Evolutionary conservation across 1,140 invertebrate genomes (phyloP).

Genomic region (Drosophila tani): DNA sequence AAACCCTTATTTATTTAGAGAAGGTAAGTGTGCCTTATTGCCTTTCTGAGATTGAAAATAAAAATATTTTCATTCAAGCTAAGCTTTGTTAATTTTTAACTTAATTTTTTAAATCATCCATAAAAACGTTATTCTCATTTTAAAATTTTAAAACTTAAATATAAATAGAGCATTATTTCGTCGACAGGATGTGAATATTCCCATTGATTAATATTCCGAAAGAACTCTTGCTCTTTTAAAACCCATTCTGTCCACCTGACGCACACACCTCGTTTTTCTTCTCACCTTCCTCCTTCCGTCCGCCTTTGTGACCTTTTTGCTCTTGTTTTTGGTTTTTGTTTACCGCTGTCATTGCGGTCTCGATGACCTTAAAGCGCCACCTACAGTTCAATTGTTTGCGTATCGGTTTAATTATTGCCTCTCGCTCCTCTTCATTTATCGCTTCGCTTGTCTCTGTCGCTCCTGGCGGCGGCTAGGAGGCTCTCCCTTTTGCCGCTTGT

Average conservation of each 20-base stretch:
- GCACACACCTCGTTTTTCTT: background rate
- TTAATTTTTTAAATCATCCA: too few species aligned
- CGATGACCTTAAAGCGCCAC: constrained; percentile 64
- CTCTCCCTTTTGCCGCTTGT: constrained; percentile 24
- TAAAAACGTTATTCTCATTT: background rate
- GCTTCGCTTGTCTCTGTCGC: constrained; percentile 3
- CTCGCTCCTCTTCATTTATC: constrained; percentile 36
- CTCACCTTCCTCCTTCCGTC: background rate
- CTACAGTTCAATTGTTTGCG: constrained; percentile 76
- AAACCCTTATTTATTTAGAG: too few species aligned
- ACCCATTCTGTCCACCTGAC: constrained; percentile 30
- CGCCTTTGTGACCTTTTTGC: constrained; percentile 5
- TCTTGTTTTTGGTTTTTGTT: constrained; percentile 15
- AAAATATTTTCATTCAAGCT: too few species aligned
- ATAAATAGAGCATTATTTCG: background rate
- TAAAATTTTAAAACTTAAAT: background rate
- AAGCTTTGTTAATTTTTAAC: too few species aligned
- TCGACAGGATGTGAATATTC: background rate
- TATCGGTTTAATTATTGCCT: constrained; percentile 80
- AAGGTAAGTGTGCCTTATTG: too few species aligned
- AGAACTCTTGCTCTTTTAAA: constrained; percentile 3
- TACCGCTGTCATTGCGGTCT: constrained; percentile 49
- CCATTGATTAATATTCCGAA: constrained; percentile 8
- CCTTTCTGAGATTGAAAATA: too few species aligned
- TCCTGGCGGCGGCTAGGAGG: constrained; percentile 1